A percentile compares a stretch with the other conserved stretches of the same genome.
Conservation (phyloP, 2,797 vertebrate genomes). For the Tympanoctomys barrerae region DNA sequence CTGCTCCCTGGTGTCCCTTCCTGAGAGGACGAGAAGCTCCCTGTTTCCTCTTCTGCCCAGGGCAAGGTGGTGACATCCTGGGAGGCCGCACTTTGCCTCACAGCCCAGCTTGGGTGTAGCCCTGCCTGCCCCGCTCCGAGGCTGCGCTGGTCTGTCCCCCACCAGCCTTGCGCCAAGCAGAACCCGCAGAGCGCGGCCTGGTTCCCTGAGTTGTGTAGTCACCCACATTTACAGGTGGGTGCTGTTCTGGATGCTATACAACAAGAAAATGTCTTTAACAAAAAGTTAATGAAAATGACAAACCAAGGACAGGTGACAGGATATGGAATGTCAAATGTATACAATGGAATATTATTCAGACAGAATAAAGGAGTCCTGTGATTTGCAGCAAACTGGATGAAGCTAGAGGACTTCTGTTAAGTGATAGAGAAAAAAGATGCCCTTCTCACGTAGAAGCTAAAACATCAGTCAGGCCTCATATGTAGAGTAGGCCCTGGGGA, state of each 20-base stretch:
- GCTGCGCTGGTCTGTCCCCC: background rate
- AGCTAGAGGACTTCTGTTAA: background rate
- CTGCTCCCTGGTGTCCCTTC: too few relatives aligned
- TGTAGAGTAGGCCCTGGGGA: rapidly evolving
- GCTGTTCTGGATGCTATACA: background rate
- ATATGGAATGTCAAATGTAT: background rate
- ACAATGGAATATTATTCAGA: background rate
- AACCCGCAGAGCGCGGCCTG: too few relatives aligned
- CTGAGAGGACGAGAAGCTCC: too few relatives aligned
- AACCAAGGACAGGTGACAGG: background rate
- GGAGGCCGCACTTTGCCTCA: too few relatives aligned
- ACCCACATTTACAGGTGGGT: background rate
- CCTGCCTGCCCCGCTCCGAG: too few relatives aligned
- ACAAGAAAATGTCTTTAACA: background rate
- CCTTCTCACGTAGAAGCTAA: background rate
- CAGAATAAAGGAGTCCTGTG: background rate
- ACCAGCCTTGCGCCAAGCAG: background rate
- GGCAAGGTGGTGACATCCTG: background rate
- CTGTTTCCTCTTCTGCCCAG: too few relatives aligned
- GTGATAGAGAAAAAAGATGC: background rate
- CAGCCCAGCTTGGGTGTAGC: too few relatives aligned
- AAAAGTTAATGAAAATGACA: background rate
- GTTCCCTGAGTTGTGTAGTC: background rate
- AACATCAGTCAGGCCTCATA: background rate
- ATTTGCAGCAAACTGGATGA: background rate